Percentiles rank a stretch among this genome's conserved stretches.
These are phyloP conservation scores for Xanthostigma xanthostigma DNA, from an alignment of 2,888 invertebrate species.

Conservation along the genomic window DNA sequence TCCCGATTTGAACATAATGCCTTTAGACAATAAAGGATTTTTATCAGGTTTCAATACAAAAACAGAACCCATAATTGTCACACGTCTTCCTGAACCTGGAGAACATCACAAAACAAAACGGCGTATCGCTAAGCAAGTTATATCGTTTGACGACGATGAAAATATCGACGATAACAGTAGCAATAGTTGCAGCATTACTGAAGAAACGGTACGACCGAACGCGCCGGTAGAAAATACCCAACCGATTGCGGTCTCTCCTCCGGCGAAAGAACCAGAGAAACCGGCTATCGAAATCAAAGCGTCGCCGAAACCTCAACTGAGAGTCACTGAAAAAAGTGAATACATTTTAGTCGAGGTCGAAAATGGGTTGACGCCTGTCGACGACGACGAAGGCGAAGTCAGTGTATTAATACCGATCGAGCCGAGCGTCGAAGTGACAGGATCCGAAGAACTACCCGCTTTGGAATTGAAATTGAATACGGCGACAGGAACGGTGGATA, in stretches of 20 bases:
- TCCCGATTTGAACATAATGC: slow-evolving; percentile 54
- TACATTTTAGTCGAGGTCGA: no score
- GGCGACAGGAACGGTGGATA: not conserved
- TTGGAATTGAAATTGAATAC: not conserved
- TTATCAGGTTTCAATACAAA: slow-evolving; percentile 25
- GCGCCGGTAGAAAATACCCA: not conserved
- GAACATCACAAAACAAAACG: slow-evolving; percentile 36
- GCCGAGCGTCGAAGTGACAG: not conserved
- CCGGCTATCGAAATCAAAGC: no score
- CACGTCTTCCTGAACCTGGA: slow-evolving; percentile 36
- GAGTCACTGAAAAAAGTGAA: no score
- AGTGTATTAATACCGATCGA: not conserved
- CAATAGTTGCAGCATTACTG: slow-evolving; percentile 9
- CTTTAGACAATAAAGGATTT: slow-evolving; percentile 29
- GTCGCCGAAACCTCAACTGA: no score
- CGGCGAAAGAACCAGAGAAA: not conserved
- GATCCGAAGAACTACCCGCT: slow-evolving; percentile 1
- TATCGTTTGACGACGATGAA: slow-evolving; percentile 52
- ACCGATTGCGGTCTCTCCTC: not conserved
- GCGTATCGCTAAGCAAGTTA: slow-evolving; percentile 43
- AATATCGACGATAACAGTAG: slow-evolving; percentile 19
- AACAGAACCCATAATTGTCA: slow-evolving; percentile 55
- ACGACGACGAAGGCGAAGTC: not conserved
- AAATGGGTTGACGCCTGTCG: no score
- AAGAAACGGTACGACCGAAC: not conserved